Percentiles rank a stretch among this genome's conserved stretches.
These are phyloP conservation scores for Hermaeophaga mercurialis DNA, from an alignment of 2,888 invertebrate genomes.

Conservation along the genomic window DNA sequence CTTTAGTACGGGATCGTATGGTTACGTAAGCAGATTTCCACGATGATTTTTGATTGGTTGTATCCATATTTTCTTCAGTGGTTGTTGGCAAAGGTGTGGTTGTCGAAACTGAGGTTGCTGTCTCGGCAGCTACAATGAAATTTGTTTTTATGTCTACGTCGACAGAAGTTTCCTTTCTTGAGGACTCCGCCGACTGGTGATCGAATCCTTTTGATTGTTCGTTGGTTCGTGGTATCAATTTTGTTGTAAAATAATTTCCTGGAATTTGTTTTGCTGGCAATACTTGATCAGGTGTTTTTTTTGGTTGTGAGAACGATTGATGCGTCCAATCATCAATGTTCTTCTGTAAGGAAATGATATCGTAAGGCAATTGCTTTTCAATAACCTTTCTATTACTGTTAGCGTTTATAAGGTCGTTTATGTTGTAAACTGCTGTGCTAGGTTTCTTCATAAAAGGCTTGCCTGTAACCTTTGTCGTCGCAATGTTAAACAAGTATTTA, in stretches of 20 bases:
- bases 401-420: conserved; percentile 59
- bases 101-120: conserved; percentile 24
- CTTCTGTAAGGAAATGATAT: conserved; percentile 76
- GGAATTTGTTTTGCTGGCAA: conserved; percentile 77
- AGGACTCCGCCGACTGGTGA: conserved; percentile 48
- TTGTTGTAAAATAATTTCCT: conserved; percentile 73
- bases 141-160: conserved; percentile 49
- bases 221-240: conserved; percentile 41
- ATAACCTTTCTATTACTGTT: conserved; percentile 38
- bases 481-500: conserved; percentile 59
- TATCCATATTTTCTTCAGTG: conserved; percentile 29
- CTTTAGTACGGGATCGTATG: conserved; percentile 76
- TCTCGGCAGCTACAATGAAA: conserved; percentile 43
- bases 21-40: conserved; percentile 73
- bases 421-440: conserved; percentile 57
- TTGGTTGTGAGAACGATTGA: conserved; percentile 69
- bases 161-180: conserved; percentile 42
- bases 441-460: conserved; percentile 41
- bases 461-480: conserved; percentile 56
- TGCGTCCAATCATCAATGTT: conserved; percentile 87
- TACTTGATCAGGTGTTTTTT: conserved; percentile 52
- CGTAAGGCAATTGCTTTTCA: conserved; percentile 64
- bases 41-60: conserved; percentile 54
- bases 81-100: conserved; percentile 29
- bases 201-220: conserved; percentile 38